Base-by-base conservation (phyloP, 2,797 vertebrate genomes). In the Sebastes aleutianus region DNA sequence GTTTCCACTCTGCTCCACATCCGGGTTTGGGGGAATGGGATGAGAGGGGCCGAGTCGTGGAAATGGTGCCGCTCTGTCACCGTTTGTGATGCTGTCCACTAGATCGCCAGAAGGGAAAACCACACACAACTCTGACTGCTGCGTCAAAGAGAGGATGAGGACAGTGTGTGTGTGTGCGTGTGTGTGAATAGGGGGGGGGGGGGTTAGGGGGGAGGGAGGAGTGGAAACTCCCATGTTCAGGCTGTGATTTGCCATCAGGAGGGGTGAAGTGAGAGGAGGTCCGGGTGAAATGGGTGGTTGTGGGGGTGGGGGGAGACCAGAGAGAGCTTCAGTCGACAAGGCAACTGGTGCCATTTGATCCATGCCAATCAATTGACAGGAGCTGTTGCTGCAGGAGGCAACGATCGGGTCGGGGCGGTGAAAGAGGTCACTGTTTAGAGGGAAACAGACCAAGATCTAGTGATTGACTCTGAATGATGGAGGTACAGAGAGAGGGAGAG, bases 141-240 rank as follows among this genome's bases (percentile, higher is more conserved):
- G 88, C 8, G 34, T 83, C 73, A 84, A 80, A 86, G 67, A 83
- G 57, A 58, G 50, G 75, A 80, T 64, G 76, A 79, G 66, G 62
- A 14, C 24, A 79, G 47, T 50, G 63, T 72, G 80, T 76, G 32
- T 56, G 63, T 16, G 36, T 39, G 70, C n/a, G 36, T 70, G 65
- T 69, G 50, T 14, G 39, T 43, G 39, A 6, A 16, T 11, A 12
- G 10, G 10, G 31, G 20, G 39, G 22, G 4, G 1, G 10, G 4
- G 43, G 20, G 39, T n/a, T n/a, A n/a, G n/a, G n/a, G n/a, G n/a
- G n/a, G n/a, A n/a, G n/a, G n/a, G n/a, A n/a, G 26, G 29, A 71
- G 84, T 89, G 89, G 91, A 93, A 92, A 92, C 87, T 94, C 91
- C 90, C 79, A 34, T 77, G 70, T 68, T 65, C 32, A 29, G 24